Percentiles rank a stretch among this genome's conserved stretches.
Evolutionary conservation across 2,113 vertebrate species (phyloP).

Genomic region (Neoarius graeffei): DNA sequence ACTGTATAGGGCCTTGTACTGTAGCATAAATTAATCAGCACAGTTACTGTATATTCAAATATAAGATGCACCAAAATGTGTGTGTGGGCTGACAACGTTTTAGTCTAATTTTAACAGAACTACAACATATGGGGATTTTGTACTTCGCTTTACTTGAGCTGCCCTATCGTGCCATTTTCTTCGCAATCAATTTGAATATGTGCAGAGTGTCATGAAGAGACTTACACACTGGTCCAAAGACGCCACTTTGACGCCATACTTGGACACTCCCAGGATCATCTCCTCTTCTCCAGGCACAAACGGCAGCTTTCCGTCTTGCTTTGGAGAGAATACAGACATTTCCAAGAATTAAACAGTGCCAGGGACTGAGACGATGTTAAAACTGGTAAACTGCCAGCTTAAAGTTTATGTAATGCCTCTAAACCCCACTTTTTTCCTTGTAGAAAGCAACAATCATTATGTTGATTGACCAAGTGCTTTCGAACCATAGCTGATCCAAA

Average conservation of each 20-base stretch:
- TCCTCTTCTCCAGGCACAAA: constrained; percentile 94
- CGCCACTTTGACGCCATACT: constrained; percentile 93
- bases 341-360: neutral
- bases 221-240: constrained; percentile 94
- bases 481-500: too few species aligned
- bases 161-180: neutral
- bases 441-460: too few species aligned
- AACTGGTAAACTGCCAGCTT: neutral
- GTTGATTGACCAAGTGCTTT: too few species aligned
- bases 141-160: neutral
- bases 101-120: neutral
- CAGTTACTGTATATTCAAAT: neutral
- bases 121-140: neutral
- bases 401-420: too few species aligned
- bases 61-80: neutral
- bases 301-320: constrained; percentile 97
- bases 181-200: neutral
- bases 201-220: constrained; percentile 41
- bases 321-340: constrained; percentile 59
- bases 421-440: too few species aligned
- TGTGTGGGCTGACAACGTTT: neutral
- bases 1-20: neutral
- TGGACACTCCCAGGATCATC: constrained; percentile 91
- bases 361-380: neutral
- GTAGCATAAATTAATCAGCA: neutral